Evolutionary conservation across 2,888 invertebrate species (phyloP).

Genomic region (Prosopocoilus inquinatus): DNA sequence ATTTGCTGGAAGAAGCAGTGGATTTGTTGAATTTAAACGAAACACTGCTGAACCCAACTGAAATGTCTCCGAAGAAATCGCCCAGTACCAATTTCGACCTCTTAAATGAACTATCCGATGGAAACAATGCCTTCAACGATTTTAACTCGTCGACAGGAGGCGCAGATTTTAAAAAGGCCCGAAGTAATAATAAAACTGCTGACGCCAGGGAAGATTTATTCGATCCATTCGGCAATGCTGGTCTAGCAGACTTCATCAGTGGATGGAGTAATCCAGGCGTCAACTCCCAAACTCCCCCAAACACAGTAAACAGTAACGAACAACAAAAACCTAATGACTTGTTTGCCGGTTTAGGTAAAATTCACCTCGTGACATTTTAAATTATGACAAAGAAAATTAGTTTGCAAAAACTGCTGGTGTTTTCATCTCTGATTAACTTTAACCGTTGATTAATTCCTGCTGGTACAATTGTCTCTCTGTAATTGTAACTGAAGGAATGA

Average conservation of each 20-base stretch:
- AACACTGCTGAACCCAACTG: conserved; percentile 17
- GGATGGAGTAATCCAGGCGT: conserved; percentile 34
- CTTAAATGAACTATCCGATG: conserved; percentile 52
- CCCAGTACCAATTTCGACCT: conserved; percentile 60
- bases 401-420: not conserved
- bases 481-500: too few species aligned
- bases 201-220: conserved; percentile 50
- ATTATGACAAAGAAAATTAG: not conserved
- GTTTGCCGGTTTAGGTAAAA: conserved; percentile 59
- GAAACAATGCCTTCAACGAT: conserved; percentile 48
- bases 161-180: not conserved
- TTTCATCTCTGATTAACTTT: too few species aligned
- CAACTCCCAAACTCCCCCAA: not conserved
- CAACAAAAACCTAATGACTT: conserved; percentile 58
- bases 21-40: conserved; percentile 59
- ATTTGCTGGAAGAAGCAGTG: conserved; percentile 52
- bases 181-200: not conserved
- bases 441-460: too few species aligned
- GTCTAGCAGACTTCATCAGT: conserved; percentile 40
- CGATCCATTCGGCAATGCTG: conserved; percentile 65
- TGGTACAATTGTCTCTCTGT: too few species aligned
- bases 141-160: not conserved
- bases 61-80: conserved; percentile 39
- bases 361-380: not conserved
- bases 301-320: not conserved